Percentiles rank a stretch among this genome's conserved stretches.
phyloP scores from a whole-genome alignment of 2,113 vertebrate species.

The Galeopterus variegatus region DNA sequence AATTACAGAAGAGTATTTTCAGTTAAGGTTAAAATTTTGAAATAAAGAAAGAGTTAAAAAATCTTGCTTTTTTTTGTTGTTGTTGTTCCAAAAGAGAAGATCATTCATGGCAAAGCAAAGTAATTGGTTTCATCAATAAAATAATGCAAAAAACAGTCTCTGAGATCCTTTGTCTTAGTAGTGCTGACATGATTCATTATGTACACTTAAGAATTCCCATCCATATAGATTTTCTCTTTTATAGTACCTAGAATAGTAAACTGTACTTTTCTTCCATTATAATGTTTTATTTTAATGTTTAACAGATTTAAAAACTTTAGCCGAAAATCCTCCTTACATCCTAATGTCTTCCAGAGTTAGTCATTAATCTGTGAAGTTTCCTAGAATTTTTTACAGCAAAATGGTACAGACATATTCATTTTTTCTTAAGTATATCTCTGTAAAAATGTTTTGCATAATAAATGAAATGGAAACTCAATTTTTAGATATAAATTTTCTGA shows the following conservation, averaged over 20 bases:
- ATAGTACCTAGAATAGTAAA: background rate
- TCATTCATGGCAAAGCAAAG: background rate
- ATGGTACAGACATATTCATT: background rate
- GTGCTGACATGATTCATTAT: background rate
- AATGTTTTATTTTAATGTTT: background rate
- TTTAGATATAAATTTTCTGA: background rate
- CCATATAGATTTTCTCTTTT: background rate
- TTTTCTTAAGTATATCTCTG: background rate
- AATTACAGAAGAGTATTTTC: background rate
- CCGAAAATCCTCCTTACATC: background rate
- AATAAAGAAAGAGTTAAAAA: background rate
- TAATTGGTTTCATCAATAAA: slow-evolving; percentile 19
- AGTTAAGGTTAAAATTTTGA: background rate
- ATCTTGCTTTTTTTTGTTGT: background rate
- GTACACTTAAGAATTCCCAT: background rate
- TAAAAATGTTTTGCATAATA: background rate
- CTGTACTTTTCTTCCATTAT: background rate
- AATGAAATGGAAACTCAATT: background rate
- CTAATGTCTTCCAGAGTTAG: background rate
- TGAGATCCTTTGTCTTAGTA: background rate
- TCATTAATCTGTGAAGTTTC: background rate
- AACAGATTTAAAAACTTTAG: slow-evolving; percentile 21
- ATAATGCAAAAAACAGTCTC: background rate
- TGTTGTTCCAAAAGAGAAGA: background rate
- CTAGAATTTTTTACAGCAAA: background rate